Conservation (phyloP, 2,888 invertebrate genomes). For the Choreutis nemorana region DNA sequence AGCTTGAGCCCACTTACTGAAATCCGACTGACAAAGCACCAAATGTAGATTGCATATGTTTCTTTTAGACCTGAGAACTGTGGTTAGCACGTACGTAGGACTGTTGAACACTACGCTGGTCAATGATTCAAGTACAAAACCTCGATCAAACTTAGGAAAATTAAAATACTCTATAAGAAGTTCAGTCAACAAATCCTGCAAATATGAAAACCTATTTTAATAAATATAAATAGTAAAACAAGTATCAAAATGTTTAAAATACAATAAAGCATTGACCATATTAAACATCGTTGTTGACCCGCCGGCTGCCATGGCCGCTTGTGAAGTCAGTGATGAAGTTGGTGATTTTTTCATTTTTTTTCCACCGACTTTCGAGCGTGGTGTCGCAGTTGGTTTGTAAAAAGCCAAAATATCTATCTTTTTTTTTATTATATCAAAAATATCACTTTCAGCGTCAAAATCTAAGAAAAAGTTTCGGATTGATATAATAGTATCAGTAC, state of each 20-base stretch:
- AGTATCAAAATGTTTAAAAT: not conserved
- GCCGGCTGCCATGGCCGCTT: slow-evolving; percentile 25
- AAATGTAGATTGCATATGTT: slow-evolving; percentile 40
- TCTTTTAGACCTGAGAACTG: slow-evolving; percentile 39
- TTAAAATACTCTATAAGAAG: slow-evolving; percentile 37
- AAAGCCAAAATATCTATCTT: slow-evolving; percentile 34
- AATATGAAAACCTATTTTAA: slow-evolving; percentile 8
- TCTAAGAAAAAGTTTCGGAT: slow-evolving; percentile 5
- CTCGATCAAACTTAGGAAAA: slow-evolving; percentile 29
- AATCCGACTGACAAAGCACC: slow-evolving; percentile 45
- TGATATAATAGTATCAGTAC: not conserved
- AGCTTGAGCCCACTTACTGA: slow-evolving; percentile 37
- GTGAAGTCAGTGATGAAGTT: slow-evolving; percentile 26
- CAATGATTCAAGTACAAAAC: slow-evolving; percentile 45
- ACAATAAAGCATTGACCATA: slow-evolving; percentile 21
- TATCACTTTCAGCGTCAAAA: too few relatives aligned
- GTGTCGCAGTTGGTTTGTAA: slow-evolving; percentile 30
- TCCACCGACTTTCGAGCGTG: slow-evolving; percentile 39
- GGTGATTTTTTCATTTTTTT: slow-evolving; percentile 42
- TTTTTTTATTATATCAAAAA: slow-evolving; percentile 31
- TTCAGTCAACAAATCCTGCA: slow-evolving; percentile 41
- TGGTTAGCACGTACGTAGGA: slow-evolving; percentile 31
- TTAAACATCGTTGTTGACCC: slow-evolving; percentile 47
- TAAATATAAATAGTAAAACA: slow-evolving; percentile 4
- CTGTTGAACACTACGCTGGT: slow-evolving; percentile 37